Conservation (phyloP, 2,888 invertebrate genomes). For the Cerastis rubricosa region DNA sequence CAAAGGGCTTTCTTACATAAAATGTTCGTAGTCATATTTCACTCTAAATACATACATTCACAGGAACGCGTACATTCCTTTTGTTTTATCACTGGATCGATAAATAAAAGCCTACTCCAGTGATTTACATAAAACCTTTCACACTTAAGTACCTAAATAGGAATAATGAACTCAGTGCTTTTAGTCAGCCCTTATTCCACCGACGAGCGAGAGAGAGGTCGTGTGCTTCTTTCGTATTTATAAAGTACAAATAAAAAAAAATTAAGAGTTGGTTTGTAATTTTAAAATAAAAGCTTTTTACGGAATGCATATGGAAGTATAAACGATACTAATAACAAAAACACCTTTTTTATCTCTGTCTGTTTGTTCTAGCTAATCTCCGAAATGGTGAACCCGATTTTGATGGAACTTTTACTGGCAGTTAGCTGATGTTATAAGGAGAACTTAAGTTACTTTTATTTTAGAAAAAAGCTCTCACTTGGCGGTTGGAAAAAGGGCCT, state of each 20-base stretch:
- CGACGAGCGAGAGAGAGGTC: not conserved
- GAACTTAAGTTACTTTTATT: too few species aligned
- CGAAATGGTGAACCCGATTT: too few species aligned
- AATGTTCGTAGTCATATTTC: not conserved
- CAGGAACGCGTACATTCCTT: not conserved
- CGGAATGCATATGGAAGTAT: not conserved
- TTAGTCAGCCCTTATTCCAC: not conserved
- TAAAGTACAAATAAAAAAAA: not conserved
- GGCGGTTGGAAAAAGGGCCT: too few species aligned
- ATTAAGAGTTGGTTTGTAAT: not conserved
- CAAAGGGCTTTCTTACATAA: not conserved
- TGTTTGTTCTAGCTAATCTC: too few species aligned
- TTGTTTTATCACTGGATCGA: constrained; percentile 21
- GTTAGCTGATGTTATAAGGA: too few species aligned
- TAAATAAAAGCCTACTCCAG: constrained; percentile 35
- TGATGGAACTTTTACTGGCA: too few species aligned
- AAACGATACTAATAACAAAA: too few species aligned
- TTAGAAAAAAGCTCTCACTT: too few species aligned
- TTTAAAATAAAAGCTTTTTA: not conserved
- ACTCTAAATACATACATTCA: not conserved
- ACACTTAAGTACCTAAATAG: constrained; percentile 23
- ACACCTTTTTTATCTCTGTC: too few species aligned
- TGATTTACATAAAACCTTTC: constrained; percentile 46
- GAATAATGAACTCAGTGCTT: constrained; percentile 41
- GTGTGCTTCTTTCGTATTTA: not conserved